Conservation (phyloP, 2,797 vertebrate species). For the Phalloptychus januarius region DNA sequence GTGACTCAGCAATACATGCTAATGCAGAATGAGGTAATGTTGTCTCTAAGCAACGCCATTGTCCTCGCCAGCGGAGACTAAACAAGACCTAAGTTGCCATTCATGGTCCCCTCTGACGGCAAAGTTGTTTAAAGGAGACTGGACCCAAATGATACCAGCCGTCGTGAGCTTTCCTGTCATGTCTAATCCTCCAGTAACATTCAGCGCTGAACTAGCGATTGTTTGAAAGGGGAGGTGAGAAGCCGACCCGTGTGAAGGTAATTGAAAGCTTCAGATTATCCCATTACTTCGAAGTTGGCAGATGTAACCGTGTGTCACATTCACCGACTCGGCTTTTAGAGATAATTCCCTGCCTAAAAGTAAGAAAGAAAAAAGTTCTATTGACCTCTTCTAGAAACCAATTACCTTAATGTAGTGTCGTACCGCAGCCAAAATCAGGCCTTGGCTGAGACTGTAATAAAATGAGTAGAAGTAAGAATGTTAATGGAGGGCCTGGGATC, state of each 20-base stretch:
- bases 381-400: slow-evolving; percentile 61
- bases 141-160: neutral
- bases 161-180: neutral
- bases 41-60: slow-evolving; percentile 65
- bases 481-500: slow-evolving; percentile 64
- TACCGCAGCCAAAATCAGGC: slow-evolving; percentile 24
- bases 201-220: slow-evolving; percentile 8
- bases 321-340: slow-evolving; percentile 24
- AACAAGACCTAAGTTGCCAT: slow-evolving; percentile 28
- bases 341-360: slow-evolving; percentile 41
- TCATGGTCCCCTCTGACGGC: slow-evolving; percentile 21
- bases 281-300: slow-evolving; percentile 40
- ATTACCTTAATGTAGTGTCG: slow-evolving; percentile 64
- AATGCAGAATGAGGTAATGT: slow-evolving; percentile 66
- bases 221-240: neutral
- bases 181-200: slow-evolving; percentile 15
- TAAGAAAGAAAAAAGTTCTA: slow-evolving; percentile 54
- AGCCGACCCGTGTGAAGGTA: slow-evolving; percentile 1
- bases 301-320: slow-evolving; percentile 14
- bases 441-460: slow-evolving; percentile 44
- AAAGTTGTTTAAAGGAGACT: slow-evolving; percentile 13
- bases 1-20: slow-evolving; percentile 73
- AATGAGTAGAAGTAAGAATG: slow-evolving; percentile 55
- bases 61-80: slow-evolving; percentile 42
- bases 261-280: slow-evolving; percentile 24